Base-by-base conservation (phyloP, 2,888 invertebrate genomes). In the Limenitis camilla region DNA sequence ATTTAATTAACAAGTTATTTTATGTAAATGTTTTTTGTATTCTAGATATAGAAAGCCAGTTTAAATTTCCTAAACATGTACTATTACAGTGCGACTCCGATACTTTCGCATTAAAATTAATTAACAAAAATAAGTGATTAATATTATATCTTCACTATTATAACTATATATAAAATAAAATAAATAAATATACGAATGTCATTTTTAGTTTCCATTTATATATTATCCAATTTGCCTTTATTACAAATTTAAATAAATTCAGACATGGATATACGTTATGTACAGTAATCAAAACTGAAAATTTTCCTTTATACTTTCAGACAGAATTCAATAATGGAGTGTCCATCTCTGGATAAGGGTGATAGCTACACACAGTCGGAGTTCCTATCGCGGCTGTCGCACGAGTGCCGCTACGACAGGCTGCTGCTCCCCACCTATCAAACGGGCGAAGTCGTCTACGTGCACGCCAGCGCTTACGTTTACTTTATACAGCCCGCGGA, bases 401-500 rank as follows among this genome's bases (percentile, higher is more conserved):
- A 92, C 68, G 90, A 90, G 57, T 94, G 94, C 71, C 91, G 94
- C 40, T 95, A 94, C 70, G 94, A 95, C 74, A 91, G 91, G 39
- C 87, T 93, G 67, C 89, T 91, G 52, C 89, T 93, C 60, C 95
- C 95, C 2, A 89, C 90, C 3, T 82, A 83, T 58, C 83, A 88
- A 56, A 93, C 94, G 0, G 67, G 71, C 0, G 88, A 89, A n/a
- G 92, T 93, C 0, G 89, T 94, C 11, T 89, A 90, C 63, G 93
- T 95, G 1, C 90, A 90, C 61, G 91, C 93, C 56, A 91, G 94
- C 64, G 91, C 94, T 19, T 95, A 95, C 65, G 91, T 95, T 56
- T 94, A 94, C 72, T 95, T 95, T 66, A 92, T 96, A 68, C 95
- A 95, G 71, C 94, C 94, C 5, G 91, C 94, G 35, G 95, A 93